Base-by-base conservation (phyloP, 2,888 invertebrate species). In the Plagodis dolabraria region DNA sequence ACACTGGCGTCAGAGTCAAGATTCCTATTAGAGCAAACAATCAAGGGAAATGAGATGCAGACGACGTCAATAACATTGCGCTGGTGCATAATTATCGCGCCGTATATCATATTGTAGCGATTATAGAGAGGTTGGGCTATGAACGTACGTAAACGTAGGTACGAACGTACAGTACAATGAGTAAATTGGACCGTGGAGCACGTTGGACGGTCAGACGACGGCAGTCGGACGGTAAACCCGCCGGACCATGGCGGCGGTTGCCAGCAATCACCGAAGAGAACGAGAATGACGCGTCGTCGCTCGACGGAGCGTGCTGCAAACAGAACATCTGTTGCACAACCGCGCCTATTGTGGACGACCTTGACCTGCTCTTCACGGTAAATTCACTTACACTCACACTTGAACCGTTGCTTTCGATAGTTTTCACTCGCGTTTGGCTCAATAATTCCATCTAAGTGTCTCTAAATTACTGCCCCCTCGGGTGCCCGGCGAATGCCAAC, bases 351-450 rank as follows among this genome's bases (percentile, higher is more conserved):
- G 86, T 79, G 71, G 69, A 64, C 80, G 86, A 76, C 91, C 89
- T 88, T 91, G 89, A 90, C 89, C 87, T 82, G 82, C 80, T 84
- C 87, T 82, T 84, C 83, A 83, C 83, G 82, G 80, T 76, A 77
- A 85, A 86, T 83, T 82, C 78, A 80, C 84, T 82, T 78, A 75
- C 78, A 78, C 82, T 83, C 80, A 80, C 81, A 84, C 83, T 83
- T 83, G 79, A 79, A 80, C 81, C 74, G 74, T 70, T 57, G 45
- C 56, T 60, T 56, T 56, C 56, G 36, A 57, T 50, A 46, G 49
- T 49, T 61, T 57, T 44, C 12, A 54, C 47, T 51, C 43, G 11
- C 47, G 12, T 11, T 42, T n/a, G 22, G 11, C 9, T 38, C 6
- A 2, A 12, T 44, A 6, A 11, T 44, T 12, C 22, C 33, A 22